phyloP scores from a whole-genome alignment of 2,113 vertebrate species.

The Hippoglossus stenolepis region DNA sequence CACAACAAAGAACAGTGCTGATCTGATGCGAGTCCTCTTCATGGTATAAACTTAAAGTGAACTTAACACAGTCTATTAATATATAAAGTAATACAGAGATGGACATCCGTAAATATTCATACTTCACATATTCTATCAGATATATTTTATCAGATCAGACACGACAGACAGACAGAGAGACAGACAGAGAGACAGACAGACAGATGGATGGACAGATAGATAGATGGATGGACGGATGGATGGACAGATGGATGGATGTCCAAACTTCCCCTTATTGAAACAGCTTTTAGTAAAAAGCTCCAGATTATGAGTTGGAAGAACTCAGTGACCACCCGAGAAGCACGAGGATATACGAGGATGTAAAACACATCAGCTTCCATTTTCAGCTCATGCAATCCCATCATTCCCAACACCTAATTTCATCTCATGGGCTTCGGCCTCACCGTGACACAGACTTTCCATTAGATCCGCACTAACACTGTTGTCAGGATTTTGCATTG shows the following conservation, averaged over 20 bases:
- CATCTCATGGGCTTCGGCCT: constrained; percentile 52
- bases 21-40: not conserved
- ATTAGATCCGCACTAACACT: constrained; percentile 54
- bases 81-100: no score
- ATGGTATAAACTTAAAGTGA: not conserved
- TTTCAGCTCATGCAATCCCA: constrained; percentile 28
- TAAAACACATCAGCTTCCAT: constrained; percentile 40
- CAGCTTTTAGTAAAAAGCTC: constrained; percentile 11
- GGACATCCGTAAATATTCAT: no score
- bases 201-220: no score
- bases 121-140: no score
- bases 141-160: no score
- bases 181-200: no score
- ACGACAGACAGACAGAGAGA: no score
- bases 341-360: constrained; percentile 16
- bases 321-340: constrained; percentile 17
- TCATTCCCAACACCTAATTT: constrained; percentile 39
- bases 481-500: constrained; percentile 43
- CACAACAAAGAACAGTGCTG: constrained; percentile 12
- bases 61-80: no score
- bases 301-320: not conserved
- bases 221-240: no score
- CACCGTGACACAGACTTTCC: constrained; percentile 63
- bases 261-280: not conserved
- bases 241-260: not conserved